These are phyloP conservation scores for Phania funesta DNA, from an alignment of 2,888 invertebrate genomes.

Conservation along the genomic window DNA sequence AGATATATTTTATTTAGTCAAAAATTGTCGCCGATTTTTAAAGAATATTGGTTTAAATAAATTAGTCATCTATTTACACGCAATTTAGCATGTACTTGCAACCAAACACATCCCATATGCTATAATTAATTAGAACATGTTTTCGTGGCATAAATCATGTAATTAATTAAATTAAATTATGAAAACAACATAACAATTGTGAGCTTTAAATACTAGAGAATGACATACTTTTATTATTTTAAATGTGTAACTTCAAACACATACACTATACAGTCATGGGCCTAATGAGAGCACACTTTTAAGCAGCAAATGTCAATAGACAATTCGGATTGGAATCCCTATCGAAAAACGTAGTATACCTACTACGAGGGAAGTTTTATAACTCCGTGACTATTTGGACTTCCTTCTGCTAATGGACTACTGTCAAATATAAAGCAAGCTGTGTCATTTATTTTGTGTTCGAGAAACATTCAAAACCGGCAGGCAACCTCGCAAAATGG, in stretches of 20 bases:
- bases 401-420: too few species aligned
- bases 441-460: too few species aligned
- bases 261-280: background rate
- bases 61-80: slow-evolving; percentile 38
- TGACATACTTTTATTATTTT: slow-evolving; percentile 16
- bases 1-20: slow-evolving; percentile 21
- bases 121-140: slow-evolving; percentile 51
- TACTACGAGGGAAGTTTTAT: too few species aligned
- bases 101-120: slow-evolving; percentile 1
- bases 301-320: too few species aligned
- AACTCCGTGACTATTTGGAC: too few species aligned
- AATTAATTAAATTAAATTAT: slow-evolving; percentile 55
- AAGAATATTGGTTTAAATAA: slow-evolving; percentile 4
- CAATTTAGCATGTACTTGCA: slow-evolving; percentile 26
- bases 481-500: too few species aligned
- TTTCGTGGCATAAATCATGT: slow-evolving; percentile 57
- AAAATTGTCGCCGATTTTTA: slow-evolving; percentile 27
- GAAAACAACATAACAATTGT: background rate
- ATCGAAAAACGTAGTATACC: too few species aligned
- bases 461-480: too few species aligned
- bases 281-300: background rate
- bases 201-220: slow-evolving; percentile 7
- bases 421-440: too few species aligned
- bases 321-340: too few species aligned
- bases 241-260: background rate